phyloP scores from a whole-genome alignment of 2,888 invertebrate genomes.

The Limnephilus marmoratus region DNA sequence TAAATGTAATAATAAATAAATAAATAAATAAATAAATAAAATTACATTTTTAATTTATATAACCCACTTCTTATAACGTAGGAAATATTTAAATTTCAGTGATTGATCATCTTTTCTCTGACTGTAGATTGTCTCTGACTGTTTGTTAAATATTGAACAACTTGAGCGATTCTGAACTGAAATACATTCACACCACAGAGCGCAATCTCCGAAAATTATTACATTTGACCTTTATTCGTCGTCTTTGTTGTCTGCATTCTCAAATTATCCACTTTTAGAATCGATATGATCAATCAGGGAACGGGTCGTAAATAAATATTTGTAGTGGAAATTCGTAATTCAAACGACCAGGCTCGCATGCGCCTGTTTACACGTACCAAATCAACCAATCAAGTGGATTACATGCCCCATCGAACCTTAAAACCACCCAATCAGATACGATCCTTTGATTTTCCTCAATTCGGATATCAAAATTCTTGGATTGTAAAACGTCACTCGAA shows the following conservation, averaged over 20 bases:
- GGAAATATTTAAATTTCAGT: too few species aligned
- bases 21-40: too few species aligned
- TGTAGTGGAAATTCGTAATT: background rate
- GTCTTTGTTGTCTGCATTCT: background rate
- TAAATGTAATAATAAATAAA: too few species aligned
- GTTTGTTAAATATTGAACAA: background rate
- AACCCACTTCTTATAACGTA: too few species aligned
- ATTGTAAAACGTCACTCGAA: background rate
- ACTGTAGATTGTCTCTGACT: too few species aligned
- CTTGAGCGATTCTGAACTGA: background rate
- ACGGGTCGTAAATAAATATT: slow-evolving; percentile 3
- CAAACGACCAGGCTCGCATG: background rate
- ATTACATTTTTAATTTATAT: too few species aligned
- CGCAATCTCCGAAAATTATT: background rate
- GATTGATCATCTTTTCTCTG: too few species aligned
- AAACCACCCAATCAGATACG: slow-evolving; percentile 22
- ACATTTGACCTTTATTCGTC: background rate
- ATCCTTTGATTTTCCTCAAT: background rate
- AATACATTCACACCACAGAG: background rate
- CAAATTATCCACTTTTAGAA: background rate
- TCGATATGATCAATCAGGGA: background rate
- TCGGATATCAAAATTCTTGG: background rate
- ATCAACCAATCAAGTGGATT: slow-evolving; percentile 22
- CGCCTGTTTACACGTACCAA: slow-evolving; percentile 21
- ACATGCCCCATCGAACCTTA: slow-evolving; percentile 11